phyloP scores from a whole-genome alignment of 2,797 vertebrate genomes.

The Takifugu ocellatus region DNA sequence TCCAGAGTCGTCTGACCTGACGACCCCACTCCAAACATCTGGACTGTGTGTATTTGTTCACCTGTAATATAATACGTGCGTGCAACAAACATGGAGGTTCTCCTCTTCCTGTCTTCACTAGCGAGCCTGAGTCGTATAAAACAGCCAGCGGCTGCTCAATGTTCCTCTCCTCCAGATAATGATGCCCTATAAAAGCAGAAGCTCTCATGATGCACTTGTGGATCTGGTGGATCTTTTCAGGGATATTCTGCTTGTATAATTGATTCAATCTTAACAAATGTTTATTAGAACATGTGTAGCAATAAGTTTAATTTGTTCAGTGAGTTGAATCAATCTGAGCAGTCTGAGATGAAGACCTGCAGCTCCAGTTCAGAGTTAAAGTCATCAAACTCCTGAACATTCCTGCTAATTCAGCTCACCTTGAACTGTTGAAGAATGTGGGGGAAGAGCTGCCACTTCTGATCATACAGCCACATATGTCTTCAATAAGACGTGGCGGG shows the following conservation, averaged over 20 bases:
- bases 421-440: constrained; percentile 34
- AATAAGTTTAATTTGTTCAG: too few relatives aligned
- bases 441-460: constrained; percentile 40
- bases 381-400: constrained; percentile 29
- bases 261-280: too few relatives aligned
- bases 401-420: constrained; percentile 40
- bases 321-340: too few relatives aligned
- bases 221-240: too few relatives aligned
- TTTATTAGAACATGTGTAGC: too few relatives aligned
- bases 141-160: not conserved
- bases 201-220: too few relatives aligned
- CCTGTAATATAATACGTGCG: constrained; percentile 40
- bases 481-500: constrained; percentile 62
- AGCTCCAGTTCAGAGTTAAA: not conserved
- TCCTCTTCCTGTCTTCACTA: constrained; percentile 34
- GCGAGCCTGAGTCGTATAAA: constrained; percentile 8
- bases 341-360: too few relatives aligned
- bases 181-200: too few relatives aligned
- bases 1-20: constrained; percentile 18
- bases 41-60: constrained; percentile 41
- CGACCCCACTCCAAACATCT: constrained; percentile 28
- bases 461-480: constrained; percentile 59
- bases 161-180: not conserved
- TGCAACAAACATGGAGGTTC: constrained; percentile 43
- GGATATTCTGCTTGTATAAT: too few relatives aligned